Evolutionary conservation across 2,888 invertebrate species (phyloP).

Genomic region (Automeris io): DNA sequence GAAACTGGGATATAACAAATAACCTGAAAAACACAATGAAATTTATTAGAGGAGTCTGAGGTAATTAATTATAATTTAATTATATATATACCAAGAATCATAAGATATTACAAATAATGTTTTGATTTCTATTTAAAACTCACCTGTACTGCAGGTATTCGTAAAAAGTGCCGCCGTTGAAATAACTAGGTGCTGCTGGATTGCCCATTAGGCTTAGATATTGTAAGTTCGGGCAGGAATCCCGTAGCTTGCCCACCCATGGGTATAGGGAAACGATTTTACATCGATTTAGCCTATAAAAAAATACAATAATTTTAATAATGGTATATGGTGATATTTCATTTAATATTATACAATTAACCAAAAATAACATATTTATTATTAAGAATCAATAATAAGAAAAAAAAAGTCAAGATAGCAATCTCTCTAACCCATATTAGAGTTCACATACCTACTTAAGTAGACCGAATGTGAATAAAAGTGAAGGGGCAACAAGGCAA

Average conservation of each 20-base stretch:
- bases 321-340: too few relatives aligned
- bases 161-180: slow-evolving; percentile 85
- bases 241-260: slow-evolving; percentile 82
- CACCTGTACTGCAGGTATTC: slow-evolving; percentile 88
- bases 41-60: neutral
- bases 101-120: neutral
- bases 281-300: slow-evolving; percentile 80
- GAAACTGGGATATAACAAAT: slow-evolving; percentile 84
- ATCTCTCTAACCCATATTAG: too few relatives aligned
- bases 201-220: slow-evolving; percentile 92
- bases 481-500: too few relatives aligned
- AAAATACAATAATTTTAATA: too few relatives aligned
- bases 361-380: too few relatives aligned
- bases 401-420: too few relatives aligned
- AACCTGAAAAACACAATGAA: slow-evolving; percentile 68
- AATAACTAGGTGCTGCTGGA: slow-evolving; percentile 85
- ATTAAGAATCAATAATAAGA: too few relatives aligned
- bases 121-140: slow-evolving; percentile 11
- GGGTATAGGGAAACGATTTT: slow-evolving; percentile 80
- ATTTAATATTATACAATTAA: too few relatives aligned
- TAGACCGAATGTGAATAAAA: too few relatives aligned
- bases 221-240: slow-evolving; percentile 83
- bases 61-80: too few relatives aligned
- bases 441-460: too few relatives aligned
- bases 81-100: too few relatives aligned